Conservation (phyloP, 2,888 invertebrate genomes). For the Zygothrica quintamaculata region DNA sequence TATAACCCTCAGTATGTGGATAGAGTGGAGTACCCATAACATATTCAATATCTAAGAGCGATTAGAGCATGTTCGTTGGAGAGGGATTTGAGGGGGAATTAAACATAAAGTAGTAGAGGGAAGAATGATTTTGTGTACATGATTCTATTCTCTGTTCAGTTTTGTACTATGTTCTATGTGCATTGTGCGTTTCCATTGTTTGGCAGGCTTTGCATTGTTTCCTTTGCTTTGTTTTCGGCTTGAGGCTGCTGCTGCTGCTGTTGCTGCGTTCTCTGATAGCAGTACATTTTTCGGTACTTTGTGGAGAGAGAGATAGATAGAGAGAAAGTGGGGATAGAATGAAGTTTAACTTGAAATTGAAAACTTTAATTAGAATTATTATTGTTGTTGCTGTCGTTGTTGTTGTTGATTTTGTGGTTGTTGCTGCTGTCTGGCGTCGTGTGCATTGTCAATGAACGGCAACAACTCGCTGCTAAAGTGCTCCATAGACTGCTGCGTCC, state of each 20-base stretch:
- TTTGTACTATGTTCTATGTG: slow-evolving; percentile 30
- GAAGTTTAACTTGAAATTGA: slow-evolving; percentile 75
- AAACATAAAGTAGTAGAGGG: no score
- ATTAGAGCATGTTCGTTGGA: no score
- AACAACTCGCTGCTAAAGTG: slow-evolving; percentile 49
- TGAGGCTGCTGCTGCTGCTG: slow-evolving; percentile 35
- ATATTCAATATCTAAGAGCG: slow-evolving; percentile 13
- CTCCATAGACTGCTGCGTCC: slow-evolving; percentile 41
- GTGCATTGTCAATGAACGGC: slow-evolving; percentile 59
- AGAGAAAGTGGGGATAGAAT: no score
- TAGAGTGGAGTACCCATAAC: neutral
- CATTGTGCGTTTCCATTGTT: slow-evolving; percentile 73
- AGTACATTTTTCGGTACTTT: slow-evolving; percentile 45
- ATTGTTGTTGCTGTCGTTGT: slow-evolving; percentile 38
- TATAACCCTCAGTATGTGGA: slow-evolving; percentile 21
- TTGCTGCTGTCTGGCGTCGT: slow-evolving; percentile 56
- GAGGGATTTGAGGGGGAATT: no score
- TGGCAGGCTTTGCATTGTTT: slow-evolving; percentile 65
- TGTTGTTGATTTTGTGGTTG: slow-evolving; percentile 17
- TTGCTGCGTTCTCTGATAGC: slow-evolving; percentile 66
- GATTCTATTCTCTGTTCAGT: slow-evolving; percentile 8
- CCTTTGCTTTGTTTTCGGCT: slow-evolving; percentile 61
- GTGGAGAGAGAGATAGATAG: neutral
- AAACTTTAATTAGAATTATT: slow-evolving; percentile 80
- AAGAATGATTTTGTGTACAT: no score